Percentiles rank a stretch among this genome's conserved stretches.
Evolutionary conservation across 2,888 invertebrate species (phyloP).

Genomic region (Tinea trinotella): DNA sequence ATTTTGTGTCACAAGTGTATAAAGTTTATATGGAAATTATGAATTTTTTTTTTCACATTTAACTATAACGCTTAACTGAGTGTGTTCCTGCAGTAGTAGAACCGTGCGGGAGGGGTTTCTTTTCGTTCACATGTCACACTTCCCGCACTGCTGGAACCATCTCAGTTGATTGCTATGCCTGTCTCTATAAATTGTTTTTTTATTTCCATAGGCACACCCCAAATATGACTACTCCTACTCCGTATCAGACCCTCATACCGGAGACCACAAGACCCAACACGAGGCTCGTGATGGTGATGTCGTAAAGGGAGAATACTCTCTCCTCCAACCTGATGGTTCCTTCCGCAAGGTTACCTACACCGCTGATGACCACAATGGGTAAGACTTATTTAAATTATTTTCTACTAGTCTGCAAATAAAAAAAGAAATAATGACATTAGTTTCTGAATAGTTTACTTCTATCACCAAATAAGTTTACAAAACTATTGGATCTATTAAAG

Average conservation of each 20-base stretch:
- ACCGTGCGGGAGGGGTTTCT: no score
- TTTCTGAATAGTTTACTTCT: no score
- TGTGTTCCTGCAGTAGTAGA: no score
- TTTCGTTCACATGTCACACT: no score
- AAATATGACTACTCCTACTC: slow-evolving; percentile 69
- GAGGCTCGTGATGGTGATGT: slow-evolving; percentile 61
- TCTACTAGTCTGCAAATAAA: no score
- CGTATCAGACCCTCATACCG: slow-evolving; percentile 65
- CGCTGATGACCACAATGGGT: slow-evolving; percentile 67
- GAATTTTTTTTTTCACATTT: background rate
- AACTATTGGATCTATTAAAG: no score
- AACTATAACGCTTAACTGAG: background rate
- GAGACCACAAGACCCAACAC: slow-evolving; percentile 66
- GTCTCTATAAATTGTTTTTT: no score
- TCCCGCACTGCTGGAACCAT: no score
- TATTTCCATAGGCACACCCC: slow-evolving; percentile 48
- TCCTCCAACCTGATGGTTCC: slow-evolving; percentile 63
- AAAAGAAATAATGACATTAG: no score
- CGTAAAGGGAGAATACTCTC: slow-evolving; percentile 64
- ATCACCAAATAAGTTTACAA: no score
- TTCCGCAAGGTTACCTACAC: slow-evolving; percentile 69
- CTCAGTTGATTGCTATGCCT: background rate
- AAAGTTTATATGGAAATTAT: slow-evolving; percentile 14
- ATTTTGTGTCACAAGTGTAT: slow-evolving; percentile 23
- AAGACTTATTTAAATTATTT: no score